Percentiles rank a stretch among this genome's conserved stretches.
Conservation (phyloP, 2,888 invertebrate species). For the Drosophila mayaguana region DNA sequence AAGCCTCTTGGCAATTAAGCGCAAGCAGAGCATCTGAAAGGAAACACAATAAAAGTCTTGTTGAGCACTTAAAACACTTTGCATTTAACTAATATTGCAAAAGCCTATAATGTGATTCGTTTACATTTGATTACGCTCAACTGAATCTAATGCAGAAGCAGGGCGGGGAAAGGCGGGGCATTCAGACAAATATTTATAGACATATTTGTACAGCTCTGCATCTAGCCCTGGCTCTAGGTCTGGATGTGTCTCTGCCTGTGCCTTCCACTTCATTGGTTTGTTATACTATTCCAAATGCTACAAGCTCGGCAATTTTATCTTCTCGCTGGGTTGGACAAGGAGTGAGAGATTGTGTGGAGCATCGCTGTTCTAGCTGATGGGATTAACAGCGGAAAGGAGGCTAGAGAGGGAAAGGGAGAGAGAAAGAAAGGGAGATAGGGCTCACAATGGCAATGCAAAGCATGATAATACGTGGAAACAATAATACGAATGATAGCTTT, state of each 20-base stretch:
- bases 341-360: slow-evolving; percentile 12
- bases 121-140: slow-evolving; percentile 60
- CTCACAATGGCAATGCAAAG: slow-evolving; percentile 40
- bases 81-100: slow-evolving; percentile 3
- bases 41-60: not conserved
- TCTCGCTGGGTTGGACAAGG: slow-evolving; percentile 21
- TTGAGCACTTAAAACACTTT: slow-evolving; percentile 11
- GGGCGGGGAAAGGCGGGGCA: slow-evolving; percentile 29
- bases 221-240: not conserved
- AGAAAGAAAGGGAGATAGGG: not conserved
- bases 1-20: not conserved
- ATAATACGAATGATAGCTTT: not conserved
- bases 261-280: slow-evolving; percentile 62
- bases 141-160: slow-evolving; percentile 33
- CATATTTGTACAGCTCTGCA: slow-evolving; percentile 32
- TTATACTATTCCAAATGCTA: slow-evolving; percentile 32
- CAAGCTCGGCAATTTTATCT: slow-evolving; percentile 35
- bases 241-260: not conserved
- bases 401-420: not conserved
- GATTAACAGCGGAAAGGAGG: slow-evolving; percentile 52
- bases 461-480: slow-evolving; percentile 20
- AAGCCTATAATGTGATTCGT: slow-evolving; percentile 41
- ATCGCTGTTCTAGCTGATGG: slow-evolving; percentile 55
- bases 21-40: not conserved
- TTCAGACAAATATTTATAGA: slow-evolving; percentile 52